Base-by-base conservation (phyloP, 2,797 vertebrate genomes). In the Takifugu ocellatus region DNA sequence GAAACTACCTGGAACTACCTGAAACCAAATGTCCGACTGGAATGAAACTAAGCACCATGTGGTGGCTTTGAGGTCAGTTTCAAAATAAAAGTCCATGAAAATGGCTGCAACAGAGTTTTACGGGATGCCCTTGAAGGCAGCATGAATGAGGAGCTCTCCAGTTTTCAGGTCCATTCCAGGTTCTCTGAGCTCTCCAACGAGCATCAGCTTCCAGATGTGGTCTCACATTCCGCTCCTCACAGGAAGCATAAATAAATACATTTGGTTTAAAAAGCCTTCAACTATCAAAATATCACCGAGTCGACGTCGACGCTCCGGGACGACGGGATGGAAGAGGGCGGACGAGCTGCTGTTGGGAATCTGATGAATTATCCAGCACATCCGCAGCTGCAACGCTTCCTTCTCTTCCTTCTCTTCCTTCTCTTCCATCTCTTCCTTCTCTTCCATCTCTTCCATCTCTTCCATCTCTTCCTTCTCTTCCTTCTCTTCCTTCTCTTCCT, bases 351-450 rank as follows among this genome's bases (percentile, higher is more conserved):
- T 61, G 59, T 68, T 68, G 16, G 2, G 56, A 65, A 61, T 70
- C 59, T 70, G 70, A 80, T 83, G 61, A 80, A 83, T 81, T 65
- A 80, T 84, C 76, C 66, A 83, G 70, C 24, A 78, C 60, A 70
- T 75, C 66, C 66, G 63, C 54, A 68, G 61, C 66, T 56, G 63
- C 49, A 64, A 66, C 68, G 63, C 17, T 66, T 67, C 62, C 61
- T 62, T 57, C 60, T 63, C 57, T 62, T 72, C 69, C 60, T 81
- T 79, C 78, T 73, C 76, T 79, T 72, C 17, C 17, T 17, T n/a
- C n/a, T n/a, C n/a, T n/a, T n/a, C n/a, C n/a, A n/a, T n/a, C n/a
- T n/a, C n/a, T n/a, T n/a, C n/a, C n/a, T n/a, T n/a, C n/a, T n/a
- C n/a, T n/a, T n/a, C n/a, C n/a, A n/a, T n/a, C n/a, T n/a, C n/a